Conservation (phyloP, 2,797 vertebrate genomes). For the Anableps anableps region DNA sequence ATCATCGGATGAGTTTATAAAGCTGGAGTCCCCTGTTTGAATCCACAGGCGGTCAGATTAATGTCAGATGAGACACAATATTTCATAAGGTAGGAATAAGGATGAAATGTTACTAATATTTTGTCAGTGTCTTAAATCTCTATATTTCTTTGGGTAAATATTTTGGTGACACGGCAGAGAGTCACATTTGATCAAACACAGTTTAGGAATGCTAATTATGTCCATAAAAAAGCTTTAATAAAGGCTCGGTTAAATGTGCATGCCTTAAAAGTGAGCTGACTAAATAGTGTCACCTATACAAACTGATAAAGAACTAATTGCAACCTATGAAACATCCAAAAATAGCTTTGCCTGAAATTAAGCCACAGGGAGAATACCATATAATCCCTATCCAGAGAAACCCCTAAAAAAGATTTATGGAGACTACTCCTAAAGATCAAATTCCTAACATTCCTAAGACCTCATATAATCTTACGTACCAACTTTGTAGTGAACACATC, state of each 20-base stretch:
- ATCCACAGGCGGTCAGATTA: not conserved
- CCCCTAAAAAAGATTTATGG: not conserved
- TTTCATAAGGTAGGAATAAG: not conserved
- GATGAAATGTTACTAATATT: not conserved
- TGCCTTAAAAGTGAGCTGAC: not conserved
- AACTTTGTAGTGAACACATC: constrained; percentile 98
- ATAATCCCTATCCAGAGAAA: not conserved
- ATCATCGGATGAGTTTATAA: not conserved
- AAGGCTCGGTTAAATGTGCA: no score
- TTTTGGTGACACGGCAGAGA: not conserved
- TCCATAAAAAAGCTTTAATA: not conserved
- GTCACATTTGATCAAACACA: not conserved
- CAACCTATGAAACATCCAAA: not conserved
- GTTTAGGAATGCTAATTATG: not conserved
- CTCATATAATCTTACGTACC: constrained; percentile 81
- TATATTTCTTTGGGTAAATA: not conserved
- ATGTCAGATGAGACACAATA: not conserved
- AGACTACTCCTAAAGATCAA: not conserved
- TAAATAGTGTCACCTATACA: not conserved
- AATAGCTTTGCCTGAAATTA: not conserved
- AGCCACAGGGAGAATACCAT: not conserved
- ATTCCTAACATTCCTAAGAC: not conserved
- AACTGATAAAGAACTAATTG: no score
- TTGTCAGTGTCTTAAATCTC: not conserved
- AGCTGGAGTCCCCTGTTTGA: not conserved